Conservation (phyloP, 2,113 vertebrate genomes). For the Hyperoodon ampullatus region DNA sequence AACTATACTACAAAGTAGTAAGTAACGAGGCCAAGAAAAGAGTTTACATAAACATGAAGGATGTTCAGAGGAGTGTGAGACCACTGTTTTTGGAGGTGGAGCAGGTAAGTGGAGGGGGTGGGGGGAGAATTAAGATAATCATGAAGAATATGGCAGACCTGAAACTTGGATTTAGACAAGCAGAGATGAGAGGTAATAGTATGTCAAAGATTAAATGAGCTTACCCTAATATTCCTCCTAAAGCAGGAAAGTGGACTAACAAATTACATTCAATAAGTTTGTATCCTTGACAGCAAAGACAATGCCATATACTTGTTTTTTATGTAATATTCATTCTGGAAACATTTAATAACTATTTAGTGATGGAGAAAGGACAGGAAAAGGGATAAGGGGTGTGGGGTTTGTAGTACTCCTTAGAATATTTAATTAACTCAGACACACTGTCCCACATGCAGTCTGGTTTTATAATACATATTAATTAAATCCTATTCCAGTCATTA, state of each 20-base stretch:
- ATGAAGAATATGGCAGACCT: neutral
- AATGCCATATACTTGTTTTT: neutral
- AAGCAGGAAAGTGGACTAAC: neutral
- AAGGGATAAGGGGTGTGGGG: neutral
- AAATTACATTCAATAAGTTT: neutral
- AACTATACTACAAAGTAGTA: neutral
- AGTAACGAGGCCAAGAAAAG: neutral
- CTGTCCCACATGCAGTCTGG: neutral
- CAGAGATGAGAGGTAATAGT: neutral
- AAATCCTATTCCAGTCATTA: neutral
- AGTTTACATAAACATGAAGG: neutral
- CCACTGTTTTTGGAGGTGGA: neutral
- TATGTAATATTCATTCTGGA: neutral
- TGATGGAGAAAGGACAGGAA: neutral
- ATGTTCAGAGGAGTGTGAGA: neutral
- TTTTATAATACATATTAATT: neutral
- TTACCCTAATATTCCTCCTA: neutral
- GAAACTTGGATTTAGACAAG: neutral
- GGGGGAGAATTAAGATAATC: neutral
- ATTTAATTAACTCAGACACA: neutral
- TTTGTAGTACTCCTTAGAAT: neutral
- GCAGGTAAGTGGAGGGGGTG: neutral
- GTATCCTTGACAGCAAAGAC: neutral
- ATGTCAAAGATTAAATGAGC: neutral
- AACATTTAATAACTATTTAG: constrained; percentile 27